Base-by-base conservation (phyloP, 2,888 invertebrate genomes). In the Eilema depressum region DNA sequence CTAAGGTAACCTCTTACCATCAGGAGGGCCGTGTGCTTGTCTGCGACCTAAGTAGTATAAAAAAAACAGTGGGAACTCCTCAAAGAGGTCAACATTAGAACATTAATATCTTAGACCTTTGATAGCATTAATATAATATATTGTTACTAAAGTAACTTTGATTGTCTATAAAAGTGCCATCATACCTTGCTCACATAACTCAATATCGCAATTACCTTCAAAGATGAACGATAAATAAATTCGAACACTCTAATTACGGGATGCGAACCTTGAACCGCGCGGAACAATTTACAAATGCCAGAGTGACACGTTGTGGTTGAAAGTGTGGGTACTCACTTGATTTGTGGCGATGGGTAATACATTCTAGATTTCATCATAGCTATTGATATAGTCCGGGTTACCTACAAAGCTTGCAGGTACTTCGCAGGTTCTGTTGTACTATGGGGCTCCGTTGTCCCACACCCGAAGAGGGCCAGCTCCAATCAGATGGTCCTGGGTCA, bases 201-300 rank as follows among this genome's bases (percentile, higher is more conserved):
- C 56, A 71, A 68, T 28, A 17, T 12, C 33, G 28, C 75, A 70
- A 80, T 80, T 81, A 74, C 68, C 57, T 53, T 47, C 71, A 73
- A 66, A 75, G 80, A 81, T 72, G 60, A 68, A 68, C 69, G 64
- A 80, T 80, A 81, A 80, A 79, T 76, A 78, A 82, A 78, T 75
- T 71, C 68, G 75, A 74, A 73, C 82, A 82, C 76, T 79, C 80
- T 82, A 75, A 76, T 79, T 75, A 81, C 69, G 74, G 30, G 70
- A 68, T 63, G 59, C 63, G 71, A 76, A 81, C 85, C 83, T 85
- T 84, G 83, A 82, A 76, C 85, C 60, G 64, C 14, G 41, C 62
- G 69, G 75, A 75, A 78, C 78, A 81, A 65, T 60, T 63, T 47
- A 26, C 33, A 81, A 80, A 80, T 80, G 80, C 69, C 80, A 80